Evolutionary conservation across 1,140 invertebrate species (phyloP), one percentile per base, ranked within the genome.

Genomic region (Belonocnema kinseyi): DNA sequence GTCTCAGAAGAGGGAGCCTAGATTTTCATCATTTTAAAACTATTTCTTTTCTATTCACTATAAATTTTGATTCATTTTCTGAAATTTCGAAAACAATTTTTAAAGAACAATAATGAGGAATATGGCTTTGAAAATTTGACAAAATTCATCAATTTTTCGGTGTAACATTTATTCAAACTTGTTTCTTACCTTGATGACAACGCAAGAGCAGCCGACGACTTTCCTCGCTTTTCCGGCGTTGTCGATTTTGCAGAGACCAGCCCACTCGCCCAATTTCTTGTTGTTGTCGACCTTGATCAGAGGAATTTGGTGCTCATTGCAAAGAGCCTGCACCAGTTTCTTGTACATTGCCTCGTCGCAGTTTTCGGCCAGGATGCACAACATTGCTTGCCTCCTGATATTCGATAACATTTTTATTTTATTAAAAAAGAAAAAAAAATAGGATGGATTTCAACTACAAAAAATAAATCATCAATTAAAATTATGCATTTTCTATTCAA

Each of bases 211-310:
- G 54, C 98, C 97, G 85, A 99, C 98, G 82, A 99, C 97, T 93
- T 99, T 99, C 79, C 99, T 95, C 58, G 99, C 97, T 92, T 99
- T 99, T 80, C 99, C 99, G 84, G 99, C 97, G 87, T 97, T 99
- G 92, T 99, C 99, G 88, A 99, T 98, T 93, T 99, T 99, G 93
- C 99, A 99, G 51, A 99, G 94, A 81, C 99, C 99, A 79, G 98
- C 96, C 98, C 98, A 99, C 94, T 99, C 99, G 50, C 99, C 99
- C 21, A 99, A 94, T 89, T 99, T 99, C 91, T 99, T 99, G 93
- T 99, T 99, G 92, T 98, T 98, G 89, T 99, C 98, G 75, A 99
- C 98, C 92, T 98, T 98, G 76, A 99, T 96, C 51, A 99, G 92
- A 75, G 98, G 97, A 90, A 99, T 99, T 89, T 97, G 95, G 92